These are phyloP conservation scores for Dysdera silvatica DNA, from an alignment of 1,140 invertebrate species.

Conservation along the genomic window DNA sequence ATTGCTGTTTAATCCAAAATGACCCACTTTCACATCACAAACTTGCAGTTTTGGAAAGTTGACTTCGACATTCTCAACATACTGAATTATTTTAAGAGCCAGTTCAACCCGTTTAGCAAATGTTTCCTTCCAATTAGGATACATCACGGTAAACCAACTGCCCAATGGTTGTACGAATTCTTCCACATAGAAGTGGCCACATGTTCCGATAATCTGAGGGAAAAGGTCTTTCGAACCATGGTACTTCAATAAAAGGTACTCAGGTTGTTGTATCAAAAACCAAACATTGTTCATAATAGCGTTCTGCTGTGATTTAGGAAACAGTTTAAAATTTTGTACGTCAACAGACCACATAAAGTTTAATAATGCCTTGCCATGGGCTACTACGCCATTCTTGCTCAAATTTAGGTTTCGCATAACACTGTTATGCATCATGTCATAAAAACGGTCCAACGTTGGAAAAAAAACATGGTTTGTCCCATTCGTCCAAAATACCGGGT, in stretches of 20 bases:
- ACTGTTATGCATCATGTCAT: slow-evolving; percentile 45
- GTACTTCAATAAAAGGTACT: slow-evolving; percentile 55
- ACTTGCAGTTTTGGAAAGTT: slow-evolving; percentile 53
- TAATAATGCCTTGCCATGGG: neutral
- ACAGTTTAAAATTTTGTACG: slow-evolving; percentile 8
- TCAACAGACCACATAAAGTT: slow-evolving; percentile 10
- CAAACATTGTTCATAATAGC: slow-evolving; percentile 53
- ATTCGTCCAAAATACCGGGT: slow-evolving; percentile 46
- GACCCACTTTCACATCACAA: slow-evolving; percentile 58
- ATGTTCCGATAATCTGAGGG: slow-evolving; percentile 57
- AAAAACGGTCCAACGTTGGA: slow-evolving; percentile 50
- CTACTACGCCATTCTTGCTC: slow-evolving; percentile 39
- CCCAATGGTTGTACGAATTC: slow-evolving; percentile 52
- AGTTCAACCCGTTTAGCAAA: slow-evolving; percentile 50
- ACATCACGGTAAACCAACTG: slow-evolving; percentile 34
- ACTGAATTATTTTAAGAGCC: slow-evolving; percentile 54
- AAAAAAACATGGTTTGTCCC: slow-evolving; percentile 44
- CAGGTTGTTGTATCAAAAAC: slow-evolving; percentile 56
- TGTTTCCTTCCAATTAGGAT: slow-evolving; percentile 40
- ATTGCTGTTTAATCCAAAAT: slow-evolving; percentile 54
- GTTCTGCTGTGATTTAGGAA: slow-evolving; percentile 14
- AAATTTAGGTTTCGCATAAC: slow-evolving; percentile 50
- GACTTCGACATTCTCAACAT: slow-evolving; percentile 52
- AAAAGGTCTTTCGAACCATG: slow-evolving; percentile 54
- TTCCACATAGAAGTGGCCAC: slow-evolving; percentile 55